Base-by-base conservation (phyloP, 2,797 vertebrate species). In the Pseudochaenichthys georgianus region DNA sequence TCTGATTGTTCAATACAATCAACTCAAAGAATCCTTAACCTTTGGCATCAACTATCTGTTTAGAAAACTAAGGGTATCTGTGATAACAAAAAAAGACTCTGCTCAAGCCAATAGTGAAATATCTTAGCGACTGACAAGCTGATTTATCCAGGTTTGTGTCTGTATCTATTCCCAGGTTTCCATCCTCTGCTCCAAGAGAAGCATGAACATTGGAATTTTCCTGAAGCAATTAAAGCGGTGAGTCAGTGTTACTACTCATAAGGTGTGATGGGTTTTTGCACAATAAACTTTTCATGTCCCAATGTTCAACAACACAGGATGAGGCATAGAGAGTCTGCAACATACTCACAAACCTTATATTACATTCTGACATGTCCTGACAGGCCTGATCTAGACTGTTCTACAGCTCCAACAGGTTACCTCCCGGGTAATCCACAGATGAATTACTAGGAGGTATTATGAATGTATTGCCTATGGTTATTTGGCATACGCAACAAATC, bases 151-250 rank as follows among this genome's bases (percentile, higher is more conserved):
- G 23, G 7, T 69, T 13, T 76, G 12, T 82, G n/a, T 80, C 46
- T 82, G 31, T 59, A 63, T 70, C 45, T 41, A 7, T 61, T 62
- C 61, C 34, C 77, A 96, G 96, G 90, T 95, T 60, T 89, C 92
- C 63, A 91, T 97, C 75, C 92, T 97, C 58, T 91, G 83, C 77
- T 82, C 95, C 70, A 96, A 96, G 91, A 95, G 94, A 67, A 96
- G 93, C 82, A 96, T 96, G 94, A 96, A 96, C 78, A 84, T 96
- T 34, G 95, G 95, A 34, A 96, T 97, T 86, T 96, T 96, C 86
- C 94, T 97, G 3, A 97, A 96, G 84, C 96, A 96, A 77, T 96
- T 96, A 69, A 96, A 91, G 82, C 89, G 96, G 96, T 96, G 88
- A 95, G 95, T 93, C 79, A 84, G 51, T 43, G 42, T 11, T 43